Conservation (phyloP, 1,140 invertebrate species). For the Aphidius ervi region DNA sequence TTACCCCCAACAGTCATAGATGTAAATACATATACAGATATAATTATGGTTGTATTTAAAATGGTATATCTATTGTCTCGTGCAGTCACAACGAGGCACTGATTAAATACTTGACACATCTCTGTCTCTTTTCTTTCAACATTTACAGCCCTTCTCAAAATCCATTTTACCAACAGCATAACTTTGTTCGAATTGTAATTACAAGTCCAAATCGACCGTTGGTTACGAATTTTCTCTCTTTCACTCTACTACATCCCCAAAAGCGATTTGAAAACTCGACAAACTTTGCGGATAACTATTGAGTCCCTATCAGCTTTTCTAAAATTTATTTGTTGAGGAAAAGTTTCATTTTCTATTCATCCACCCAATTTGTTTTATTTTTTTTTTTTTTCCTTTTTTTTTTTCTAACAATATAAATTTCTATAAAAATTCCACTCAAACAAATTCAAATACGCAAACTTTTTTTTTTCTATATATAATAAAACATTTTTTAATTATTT, state of each 20-base stretch:
- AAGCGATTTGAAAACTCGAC: constrained; percentile 7
- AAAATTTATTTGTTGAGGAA: background rate
- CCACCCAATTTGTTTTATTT: too few species aligned
- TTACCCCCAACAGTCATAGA: constrained; percentile 22
- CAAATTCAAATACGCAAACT: too few species aligned
- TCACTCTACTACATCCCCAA: background rate
- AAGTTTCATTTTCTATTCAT: background rate
- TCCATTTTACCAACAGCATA: constrained; percentile 33
- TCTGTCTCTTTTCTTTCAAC: constrained; percentile 28
- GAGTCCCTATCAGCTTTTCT: background rate
- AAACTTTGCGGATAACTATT: constrained; percentile 3
- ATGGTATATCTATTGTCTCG: constrained; percentile 42
- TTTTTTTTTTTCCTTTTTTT: background rate
- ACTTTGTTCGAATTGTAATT: constrained; percentile 53
- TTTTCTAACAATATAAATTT: background rate
- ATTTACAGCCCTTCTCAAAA: constrained; percentile 7
- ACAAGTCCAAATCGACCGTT: constrained; percentile 29
- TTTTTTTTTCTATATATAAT: too few species aligned
- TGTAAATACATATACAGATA: background rate
- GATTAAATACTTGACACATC: constrained; percentile 54
- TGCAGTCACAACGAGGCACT: constrained; percentile 41
- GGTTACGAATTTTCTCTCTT: constrained; percentile 17
- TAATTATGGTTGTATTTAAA: constrained; percentile 32
- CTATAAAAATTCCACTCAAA: too few species aligned
- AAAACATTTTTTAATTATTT: too few species aligned